Evolutionary conservation across 1,140 invertebrate genomes (phyloP), one percentile per base, ranked within the genome.

Genomic region (Hycleus phaleratus): DNA sequence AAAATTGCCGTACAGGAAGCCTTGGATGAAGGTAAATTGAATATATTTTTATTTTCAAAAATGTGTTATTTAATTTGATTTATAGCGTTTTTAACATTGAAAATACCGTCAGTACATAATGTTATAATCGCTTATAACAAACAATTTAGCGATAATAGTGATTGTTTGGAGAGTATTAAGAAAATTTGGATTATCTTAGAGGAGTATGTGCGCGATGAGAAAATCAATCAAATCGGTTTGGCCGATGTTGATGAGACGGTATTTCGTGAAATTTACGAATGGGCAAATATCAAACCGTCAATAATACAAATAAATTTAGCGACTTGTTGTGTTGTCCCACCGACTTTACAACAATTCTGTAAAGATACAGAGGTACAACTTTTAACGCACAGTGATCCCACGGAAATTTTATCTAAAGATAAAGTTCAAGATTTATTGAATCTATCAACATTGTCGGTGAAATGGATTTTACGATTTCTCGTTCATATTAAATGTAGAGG

Each of bases 301-400:
- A 93, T 96, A 55, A 87, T 96, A 60, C 95, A 99, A 78, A 95
- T 98, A 58, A 97, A 95, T 78, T 80, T 98, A 47, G 87, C 93
- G 1, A 89, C 88, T 3, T 98, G 95, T 74, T 98, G 96, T 79
- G 89, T 96, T 3, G 95, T 98, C 56, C 94, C 95, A 9, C 85
- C 89, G 18, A 85, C 88, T 8, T 80, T 99, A 54, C 87, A 92
- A 71, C 81, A 84, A 50, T 98, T 94, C 78, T 93, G 94, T 52
- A 90, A 89, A 69, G 83, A 90, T 63, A 85, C 95, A 68, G 87
- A 93, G 65, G 87, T 99, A 47, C 93, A 97, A 68, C 77, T 99
- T 18, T 78, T 98, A 4, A 98, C 95, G 0, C 95, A 98, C 73
- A 95, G 88, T 72, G 96, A 98, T 78, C 90, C 94, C 3, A 82